A percentile compares a stretch with the other conserved stretches of the same genome.
Evolutionary conservation across 2,113 vertebrate genomes (phyloP).

Genomic region (Cervus canadensis): DNA sequence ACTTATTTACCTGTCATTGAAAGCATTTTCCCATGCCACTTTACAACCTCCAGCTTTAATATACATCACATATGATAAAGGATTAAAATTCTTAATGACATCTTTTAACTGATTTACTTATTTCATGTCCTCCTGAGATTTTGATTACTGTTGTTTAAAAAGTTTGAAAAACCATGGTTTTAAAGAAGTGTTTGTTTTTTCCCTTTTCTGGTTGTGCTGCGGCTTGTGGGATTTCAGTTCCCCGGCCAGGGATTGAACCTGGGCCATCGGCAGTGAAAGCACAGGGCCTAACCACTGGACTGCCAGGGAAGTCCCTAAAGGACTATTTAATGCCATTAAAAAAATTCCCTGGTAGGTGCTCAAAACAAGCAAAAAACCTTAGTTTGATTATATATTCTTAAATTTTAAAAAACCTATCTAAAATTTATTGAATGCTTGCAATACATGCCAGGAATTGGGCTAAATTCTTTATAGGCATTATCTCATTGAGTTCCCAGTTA

Average conservation of each 20-base stretch:
- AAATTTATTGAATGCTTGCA: neutral
- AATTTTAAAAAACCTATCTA: neutral
- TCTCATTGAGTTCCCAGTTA: neutral
- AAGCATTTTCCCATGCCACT: neutral
- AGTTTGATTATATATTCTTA: neutral
- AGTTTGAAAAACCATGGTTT: neutral
- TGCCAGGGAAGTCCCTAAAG: neutral
- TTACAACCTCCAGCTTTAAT: neutral
- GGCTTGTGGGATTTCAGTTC: neutral
- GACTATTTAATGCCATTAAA: neutral
- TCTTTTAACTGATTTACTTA: neutral
- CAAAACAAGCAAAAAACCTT: neutral
- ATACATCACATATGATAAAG: neutral
- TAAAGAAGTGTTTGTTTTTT: neutral
- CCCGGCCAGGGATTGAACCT: neutral
- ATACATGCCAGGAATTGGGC: neutral
- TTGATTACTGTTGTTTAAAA: neutral
- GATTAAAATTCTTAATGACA: neutral
- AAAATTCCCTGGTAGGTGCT: neutral
- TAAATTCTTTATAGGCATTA: neutral
- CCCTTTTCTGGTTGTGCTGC: neutral
- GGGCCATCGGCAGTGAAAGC: fast-evolving
- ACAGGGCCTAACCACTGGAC: neutral
- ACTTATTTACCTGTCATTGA: neutral
- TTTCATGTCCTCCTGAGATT: neutral